phyloP scores from a whole-genome alignment of 2,113 vertebrate genomes.

The Lathamus discolor region DNA sequence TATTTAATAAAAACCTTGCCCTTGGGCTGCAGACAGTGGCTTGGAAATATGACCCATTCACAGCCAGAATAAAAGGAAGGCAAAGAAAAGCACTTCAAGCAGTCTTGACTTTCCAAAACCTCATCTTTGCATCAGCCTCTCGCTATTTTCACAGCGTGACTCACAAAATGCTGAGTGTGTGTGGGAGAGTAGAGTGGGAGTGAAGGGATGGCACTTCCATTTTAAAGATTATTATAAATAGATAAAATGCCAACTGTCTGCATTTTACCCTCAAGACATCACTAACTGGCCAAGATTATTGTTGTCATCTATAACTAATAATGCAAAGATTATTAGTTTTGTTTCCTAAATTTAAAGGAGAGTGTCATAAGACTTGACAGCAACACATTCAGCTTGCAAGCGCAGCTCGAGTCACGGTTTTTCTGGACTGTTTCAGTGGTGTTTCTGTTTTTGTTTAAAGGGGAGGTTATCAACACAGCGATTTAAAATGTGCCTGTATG shows the following conservation, averaged over 20 bases:
- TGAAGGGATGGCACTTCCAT: slow-evolving; percentile 17
- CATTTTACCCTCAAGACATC: background rate
- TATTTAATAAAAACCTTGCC: background rate
- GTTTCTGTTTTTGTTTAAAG: slow-evolving; percentile 8
- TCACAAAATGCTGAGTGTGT: slow-evolving; percentile 31
- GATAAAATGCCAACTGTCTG: slow-evolving; percentile 13
- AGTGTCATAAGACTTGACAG: background rate
- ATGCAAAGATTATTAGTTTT: background rate
- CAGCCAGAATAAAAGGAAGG: background rate
- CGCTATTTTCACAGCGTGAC: slow-evolving; percentile 34
- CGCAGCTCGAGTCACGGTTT: background rate
- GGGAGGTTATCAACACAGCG: background rate
- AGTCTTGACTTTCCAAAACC: background rate
- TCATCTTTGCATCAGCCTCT: background rate
- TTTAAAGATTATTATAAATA: slow-evolving; percentile 30
- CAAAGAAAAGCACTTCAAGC: background rate
- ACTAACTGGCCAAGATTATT: slow-evolving; percentile 1
- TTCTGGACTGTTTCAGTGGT: background rate
- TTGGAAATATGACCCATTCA: background rate
- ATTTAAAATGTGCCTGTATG: background rate
- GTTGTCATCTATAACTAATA: background rate
- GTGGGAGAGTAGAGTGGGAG: slow-evolving; percentile 43
- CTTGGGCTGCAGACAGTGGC: background rate
- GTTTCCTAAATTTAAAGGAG: background rate
- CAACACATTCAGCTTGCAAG: background rate